Evolutionary conservation across 2,797 vertebrate species (phyloP).

Genomic region (Kryptopterus vitreolus): DNA sequence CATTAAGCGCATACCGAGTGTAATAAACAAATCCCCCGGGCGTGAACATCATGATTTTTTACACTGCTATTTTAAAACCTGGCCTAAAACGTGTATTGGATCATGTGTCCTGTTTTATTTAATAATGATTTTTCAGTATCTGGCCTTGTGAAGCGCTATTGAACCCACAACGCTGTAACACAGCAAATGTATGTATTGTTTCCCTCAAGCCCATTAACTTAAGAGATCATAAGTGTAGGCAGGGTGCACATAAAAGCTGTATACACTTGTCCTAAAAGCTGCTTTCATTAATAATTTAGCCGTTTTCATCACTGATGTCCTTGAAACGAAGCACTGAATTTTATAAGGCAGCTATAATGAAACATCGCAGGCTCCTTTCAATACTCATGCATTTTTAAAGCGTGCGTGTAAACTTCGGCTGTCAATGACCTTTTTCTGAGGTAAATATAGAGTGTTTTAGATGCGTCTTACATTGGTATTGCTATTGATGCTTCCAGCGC

Average conservation of each 20-base stretch:
- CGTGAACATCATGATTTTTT: too few species aligned
- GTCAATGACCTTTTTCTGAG: conserved; percentile 35
- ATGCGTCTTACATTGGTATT: conserved; percentile 24
- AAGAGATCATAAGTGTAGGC: conserved; percentile 17
- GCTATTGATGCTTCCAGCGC: conserved; percentile 35
- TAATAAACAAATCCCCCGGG: not conserved
- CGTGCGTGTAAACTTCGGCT: conserved; percentile 44
- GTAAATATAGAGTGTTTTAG: conserved; percentile 33
- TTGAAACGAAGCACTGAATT: conserved; percentile 35
- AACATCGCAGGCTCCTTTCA: conserved; percentile 41
- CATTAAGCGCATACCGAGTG: not conserved
- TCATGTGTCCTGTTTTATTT: not conserved
- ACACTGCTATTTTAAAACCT: not conserved
- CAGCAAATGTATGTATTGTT: conserved; percentile 14
- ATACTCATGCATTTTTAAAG: conserved; percentile 51
- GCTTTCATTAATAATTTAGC: conserved; percentile 38
- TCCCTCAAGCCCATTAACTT: conserved; percentile 9
- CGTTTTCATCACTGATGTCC: conserved; percentile 28
- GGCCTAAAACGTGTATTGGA: not conserved
- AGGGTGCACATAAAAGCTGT: conserved; percentile 33
- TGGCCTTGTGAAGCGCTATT: not conserved
- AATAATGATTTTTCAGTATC: not conserved
- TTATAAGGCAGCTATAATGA: conserved; percentile 38
- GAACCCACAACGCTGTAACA: not conserved
- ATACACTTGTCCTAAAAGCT: conserved; percentile 23